Base-by-base conservation (phyloP, 2,797 vertebrate species). In the Bryconaethiops microstoma region DNA sequence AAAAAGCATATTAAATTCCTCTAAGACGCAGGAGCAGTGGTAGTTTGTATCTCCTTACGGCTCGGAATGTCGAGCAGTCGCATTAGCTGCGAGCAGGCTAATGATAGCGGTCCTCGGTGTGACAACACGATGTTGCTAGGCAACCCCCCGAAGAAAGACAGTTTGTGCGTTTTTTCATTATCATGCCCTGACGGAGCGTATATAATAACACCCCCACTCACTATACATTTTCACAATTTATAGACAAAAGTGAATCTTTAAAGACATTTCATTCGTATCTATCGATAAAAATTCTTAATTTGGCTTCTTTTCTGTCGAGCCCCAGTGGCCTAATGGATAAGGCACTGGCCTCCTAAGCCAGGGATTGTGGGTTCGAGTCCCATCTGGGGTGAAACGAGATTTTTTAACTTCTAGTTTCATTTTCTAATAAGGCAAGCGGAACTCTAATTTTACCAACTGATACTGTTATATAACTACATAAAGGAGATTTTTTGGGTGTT, bases 341-440 rank as follows among this genome's bases (percentile, higher is more conserved):
- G 87, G 87, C 88, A 88, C 87, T 88, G 86, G 88, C 86, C 88
- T 88, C 84, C 87, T 88, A 86, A 89, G 84, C 88, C 86, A 88
- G 87, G 87, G 87, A 88, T 88, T 89, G 87, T 87, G 86, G 86
- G 86, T 89, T 89, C 84, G 86, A 85, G 83, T 87, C 84, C 82
- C 82, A 85, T 85, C 79, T 87, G 83, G 82, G 83, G 84, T 86
- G 82, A 0, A 10, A 17, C 2, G 4, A 5, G 0, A 5, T 63
- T 25, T 62, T 63, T 29, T 29, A 29, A 25, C 14, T 25, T 63
- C n/a, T n/a, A n/a, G 4, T 29, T 25, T 0, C 6, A 5, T 5
- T 55, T n/a, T 57, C 4, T 2, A 35, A 35, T 35, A 35, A 35
- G 35, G 35, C 35, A 35, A 29, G 29, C 29, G 29, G 1, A 29